Base-by-base conservation (phyloP, 2,797 vertebrate species). In the Limosa lapponica region DNA sequence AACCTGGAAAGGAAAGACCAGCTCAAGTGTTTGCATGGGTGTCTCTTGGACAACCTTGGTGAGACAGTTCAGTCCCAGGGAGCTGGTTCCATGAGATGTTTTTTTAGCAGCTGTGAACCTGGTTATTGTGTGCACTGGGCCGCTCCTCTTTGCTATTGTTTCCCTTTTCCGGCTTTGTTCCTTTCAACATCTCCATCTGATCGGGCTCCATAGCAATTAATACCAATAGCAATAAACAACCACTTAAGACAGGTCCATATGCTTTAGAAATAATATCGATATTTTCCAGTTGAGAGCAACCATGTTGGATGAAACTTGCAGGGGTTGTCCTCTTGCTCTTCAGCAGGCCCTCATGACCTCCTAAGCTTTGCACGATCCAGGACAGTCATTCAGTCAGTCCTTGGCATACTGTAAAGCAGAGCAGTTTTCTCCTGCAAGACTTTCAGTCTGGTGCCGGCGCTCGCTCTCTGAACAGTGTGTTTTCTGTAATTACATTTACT, bases 71-170 rank as follows among this genome's bases (percentile, higher is more conserved):
- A 80, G 48, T 49, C 65, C 41, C 73, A 71, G n/a, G 41, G 67
- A 95, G 25, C 24, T 0, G 6, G 3, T 18, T 37, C 46, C 1
- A 2, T 30, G 64, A 41, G 64, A 77, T 55, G 28, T 43, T 77
- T 93, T 93, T 91, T 82, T 64, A 89, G 83, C 95, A 87, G 74
- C 87, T 95, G 89, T 80, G 87, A 86, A 96, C 83, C 83, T 96
- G 93, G 36, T 73, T 82, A 94, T 93, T 95, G 64, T 94, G 52
- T 71, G 27, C 23, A 15, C 24, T n/a, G 72, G 64, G 64, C 87
- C 70, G 73, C 93, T 95, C 93, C 95, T 90, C 66, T 92, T 90
- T 61, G 71, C 90, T 89, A 96, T 97, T 97, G 96, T 97, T 94
- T 82, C 13, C 15, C 52, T 93, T 89, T 97, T 97, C 96, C 90